phyloP scores from a whole-genome alignment of 2,113 vertebrate species.

The Zosterops pallidus region DNA sequence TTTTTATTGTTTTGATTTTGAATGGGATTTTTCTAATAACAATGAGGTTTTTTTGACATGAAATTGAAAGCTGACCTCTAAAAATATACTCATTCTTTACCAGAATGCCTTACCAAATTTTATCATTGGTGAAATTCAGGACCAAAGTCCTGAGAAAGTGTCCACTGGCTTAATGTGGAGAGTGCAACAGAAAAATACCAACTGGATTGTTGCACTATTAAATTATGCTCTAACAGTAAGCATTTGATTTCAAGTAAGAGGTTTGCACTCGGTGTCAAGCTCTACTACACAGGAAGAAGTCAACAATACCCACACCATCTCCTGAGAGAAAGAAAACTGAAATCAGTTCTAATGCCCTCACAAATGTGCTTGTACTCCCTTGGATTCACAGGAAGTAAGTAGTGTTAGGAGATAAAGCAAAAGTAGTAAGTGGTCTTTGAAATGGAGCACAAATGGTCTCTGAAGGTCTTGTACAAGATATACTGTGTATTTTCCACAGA shows the following conservation, averaged over 20 bases:
- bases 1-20: not conserved
- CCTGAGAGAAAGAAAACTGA: not conserved
- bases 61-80: not conserved
- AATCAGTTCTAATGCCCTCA: not conserved
- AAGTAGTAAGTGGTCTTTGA: not conserved
- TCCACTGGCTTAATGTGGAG: not conserved
- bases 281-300: not conserved
- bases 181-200: not conserved
- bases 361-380: not conserved
- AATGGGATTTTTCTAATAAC: not conserved
- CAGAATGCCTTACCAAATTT: not conserved
- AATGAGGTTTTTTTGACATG: not conserved
- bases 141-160: not conserved
- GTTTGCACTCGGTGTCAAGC: not conserved
- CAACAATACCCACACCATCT: not conserved
- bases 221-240: not conserved
- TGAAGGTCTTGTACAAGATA: not conserved
- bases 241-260: not conserved
- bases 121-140: not conserved
- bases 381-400: not conserved
- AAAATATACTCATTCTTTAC: not conserved
- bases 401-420: not conserved
- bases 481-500: not conserved
- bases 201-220: not conserved
- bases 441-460: not conserved